Conservation (phyloP, 2,888 invertebrate genomes). For the Prenolepis imparis region DNA sequence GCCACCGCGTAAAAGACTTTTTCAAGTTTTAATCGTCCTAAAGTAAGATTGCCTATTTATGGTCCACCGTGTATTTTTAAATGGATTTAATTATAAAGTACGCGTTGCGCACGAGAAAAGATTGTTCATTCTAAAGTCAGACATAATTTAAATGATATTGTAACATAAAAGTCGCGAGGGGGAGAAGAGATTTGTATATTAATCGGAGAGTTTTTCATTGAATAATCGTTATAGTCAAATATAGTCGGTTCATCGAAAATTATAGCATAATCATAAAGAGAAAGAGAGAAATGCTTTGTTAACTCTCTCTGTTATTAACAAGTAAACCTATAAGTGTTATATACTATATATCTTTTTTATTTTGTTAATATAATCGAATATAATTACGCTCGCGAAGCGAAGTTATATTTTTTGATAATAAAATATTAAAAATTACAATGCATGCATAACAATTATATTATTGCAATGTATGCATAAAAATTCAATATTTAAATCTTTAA, state of each 20-base stretch:
- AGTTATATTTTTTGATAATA: too few relatives aligned
- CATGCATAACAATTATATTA: too few relatives aligned
- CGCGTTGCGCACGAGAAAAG: not conserved
- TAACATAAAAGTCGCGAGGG: not conserved
- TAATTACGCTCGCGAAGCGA: too few relatives aligned
- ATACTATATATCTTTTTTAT: too few relatives aligned
- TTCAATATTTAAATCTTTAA: too few relatives aligned
- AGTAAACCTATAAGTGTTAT: too few relatives aligned
- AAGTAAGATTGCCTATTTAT: slow-evolving; percentile 1
- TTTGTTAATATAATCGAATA: too few relatives aligned
- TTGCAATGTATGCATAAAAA: too few relatives aligned
- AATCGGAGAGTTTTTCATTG: not conserved
- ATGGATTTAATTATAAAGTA: not conserved
- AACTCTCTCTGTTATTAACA: too few relatives aligned
- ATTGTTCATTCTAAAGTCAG: not conserved
- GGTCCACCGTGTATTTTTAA: not conserved
- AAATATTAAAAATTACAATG: too few relatives aligned
- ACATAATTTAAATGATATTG: not conserved
- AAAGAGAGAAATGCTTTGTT: too few relatives aligned
- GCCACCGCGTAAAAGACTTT: slow-evolving; percentile 31
- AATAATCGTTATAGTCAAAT: not conserved
- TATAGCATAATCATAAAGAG: not conserved
- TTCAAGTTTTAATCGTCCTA: slow-evolving; percentile 60
- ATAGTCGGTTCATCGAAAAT: not conserved
- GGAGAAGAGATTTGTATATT: not conserved